Evolutionary conservation across 2,113 vertebrate genomes (phyloP).

Genomic region (Poeciliopsis retropinna): DNA sequence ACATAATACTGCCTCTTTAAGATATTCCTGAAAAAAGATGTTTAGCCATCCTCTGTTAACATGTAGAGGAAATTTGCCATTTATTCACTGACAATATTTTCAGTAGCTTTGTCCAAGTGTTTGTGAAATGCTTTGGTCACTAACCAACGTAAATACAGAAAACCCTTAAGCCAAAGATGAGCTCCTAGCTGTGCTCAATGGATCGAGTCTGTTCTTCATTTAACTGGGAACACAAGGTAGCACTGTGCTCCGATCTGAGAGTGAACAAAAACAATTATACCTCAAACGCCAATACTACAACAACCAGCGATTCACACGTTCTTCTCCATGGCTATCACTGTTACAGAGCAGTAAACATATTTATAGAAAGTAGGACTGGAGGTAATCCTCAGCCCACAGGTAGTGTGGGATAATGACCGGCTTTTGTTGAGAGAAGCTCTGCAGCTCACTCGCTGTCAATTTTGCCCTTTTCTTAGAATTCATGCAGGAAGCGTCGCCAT

Average conservation of each 20-base stretch:
- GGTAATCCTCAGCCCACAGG: slow-evolving; percentile 43
- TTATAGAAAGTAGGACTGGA: not conserved
- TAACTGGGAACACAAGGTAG: not conserved
- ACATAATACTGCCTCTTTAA: no score
- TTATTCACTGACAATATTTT: no score
- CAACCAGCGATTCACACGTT: not conserved
- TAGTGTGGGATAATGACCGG: slow-evolving; percentile 37
- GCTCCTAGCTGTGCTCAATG: not conserved
- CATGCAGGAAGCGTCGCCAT: slow-evolving; percentile 37
- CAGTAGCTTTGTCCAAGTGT: not conserved
- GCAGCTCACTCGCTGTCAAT: slow-evolving; percentile 39
- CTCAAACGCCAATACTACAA: not conserved
- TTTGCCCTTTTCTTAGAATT: slow-evolving; percentile 48
- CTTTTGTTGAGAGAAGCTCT: slow-evolving; percentile 34
- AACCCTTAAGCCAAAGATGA: not conserved
- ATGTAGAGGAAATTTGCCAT: no score
- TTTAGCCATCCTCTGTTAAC: no score
- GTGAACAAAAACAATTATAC: not conserved
- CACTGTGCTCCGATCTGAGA: not conserved
- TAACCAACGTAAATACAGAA: not conserved
- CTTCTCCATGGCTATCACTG: not conserved
- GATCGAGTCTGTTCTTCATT: not conserved
- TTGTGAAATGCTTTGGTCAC: not conserved
- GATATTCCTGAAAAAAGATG: no score
- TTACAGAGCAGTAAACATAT: slow-evolving; percentile 11